Conservation (phyloP, 2,113 vertebrate species). For the Myrmophylax atrothorax region DNA sequence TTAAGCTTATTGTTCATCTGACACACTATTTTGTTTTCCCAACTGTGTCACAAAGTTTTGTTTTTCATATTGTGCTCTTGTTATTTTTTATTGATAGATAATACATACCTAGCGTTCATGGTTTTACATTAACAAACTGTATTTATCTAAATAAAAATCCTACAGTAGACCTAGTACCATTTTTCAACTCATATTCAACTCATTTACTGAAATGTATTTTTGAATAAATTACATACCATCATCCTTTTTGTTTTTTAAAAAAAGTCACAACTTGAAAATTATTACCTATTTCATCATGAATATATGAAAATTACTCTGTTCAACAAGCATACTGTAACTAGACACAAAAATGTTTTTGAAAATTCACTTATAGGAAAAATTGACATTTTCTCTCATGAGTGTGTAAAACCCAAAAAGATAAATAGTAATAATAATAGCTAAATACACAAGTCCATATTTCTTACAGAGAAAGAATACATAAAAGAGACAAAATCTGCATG, state of each 20-base stretch:
- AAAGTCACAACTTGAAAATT: not conserved
- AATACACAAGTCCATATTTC: not conserved
- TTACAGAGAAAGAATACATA: not conserved
- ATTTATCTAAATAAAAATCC: not conserved
- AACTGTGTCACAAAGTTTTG: slow-evolving; percentile 40
- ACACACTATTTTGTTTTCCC: not conserved
- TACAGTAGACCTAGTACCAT: not conserved
- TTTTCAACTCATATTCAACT: not conserved
- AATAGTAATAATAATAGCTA: not conserved
- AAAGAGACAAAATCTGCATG: not conserved
- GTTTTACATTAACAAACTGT: not conserved
- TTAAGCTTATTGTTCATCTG: not conserved
- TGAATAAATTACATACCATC: not conserved
- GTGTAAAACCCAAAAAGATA: not conserved
- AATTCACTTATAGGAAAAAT: not conserved
- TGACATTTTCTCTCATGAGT: not conserved
- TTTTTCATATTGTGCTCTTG: not conserved
- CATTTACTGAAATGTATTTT: not conserved
- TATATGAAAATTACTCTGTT: not conserved
- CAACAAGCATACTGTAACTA: not conserved
- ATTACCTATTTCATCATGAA: not conserved
- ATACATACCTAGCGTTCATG: not conserved
- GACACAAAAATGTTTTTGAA: not conserved
- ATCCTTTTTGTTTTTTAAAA: not conserved
- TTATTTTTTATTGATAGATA: not conserved